Base-by-base conservation (phyloP, 64 coral and sea anemone genomes). In the Porites lutea region DNA sequence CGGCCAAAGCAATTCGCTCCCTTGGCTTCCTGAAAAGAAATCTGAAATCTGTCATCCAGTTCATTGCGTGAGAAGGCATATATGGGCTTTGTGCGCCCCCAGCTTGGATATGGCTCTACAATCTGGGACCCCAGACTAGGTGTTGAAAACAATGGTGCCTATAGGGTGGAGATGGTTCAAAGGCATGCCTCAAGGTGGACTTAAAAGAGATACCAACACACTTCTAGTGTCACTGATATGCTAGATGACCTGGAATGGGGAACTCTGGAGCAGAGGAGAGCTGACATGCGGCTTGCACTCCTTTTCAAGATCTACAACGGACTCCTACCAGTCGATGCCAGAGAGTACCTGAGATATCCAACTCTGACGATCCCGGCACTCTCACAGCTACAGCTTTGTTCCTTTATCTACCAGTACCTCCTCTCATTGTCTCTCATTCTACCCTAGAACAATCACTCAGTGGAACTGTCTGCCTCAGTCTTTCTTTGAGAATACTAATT, bases 11-110 rank as follows among this genome's bases (percentile, higher is more conserved):
- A 55, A 93, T 82, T 73, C 53, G 86, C 48, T 45, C 86, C 43
- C 92, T 93, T 89, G 92, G 86, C 48, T 88, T 93, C 52, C 62
- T 93, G 27, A 93, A 93, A 74, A 65, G 85, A n/a, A 93, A 88
- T 67, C 50, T 93, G 12, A 20, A 55, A 27, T n/a, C 21, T 88
- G 6, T 67, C 65, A 19, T 88, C 83, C 51, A 60, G 18, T 1
- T 11, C 59, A 11, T 52, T 88, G 13, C 77, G 68, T 45, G 83
- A 11, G 18, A 93, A 87, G 11, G 91, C 84, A 9, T 71, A 93
- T n/a, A 53, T 68, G 47, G 52, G 83, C 37, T 62, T 88, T 79
- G 83, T 88, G 15, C 18, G 83, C 16, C 91, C 84, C 16, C 48
- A 93, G 48, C 20, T 71, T 3, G 83, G 88, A 52, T 87, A 87